Evolutionary conservation across 1,140 invertebrate genomes (phyloP).

Genomic region (Pseudoatta argentina): DNA sequence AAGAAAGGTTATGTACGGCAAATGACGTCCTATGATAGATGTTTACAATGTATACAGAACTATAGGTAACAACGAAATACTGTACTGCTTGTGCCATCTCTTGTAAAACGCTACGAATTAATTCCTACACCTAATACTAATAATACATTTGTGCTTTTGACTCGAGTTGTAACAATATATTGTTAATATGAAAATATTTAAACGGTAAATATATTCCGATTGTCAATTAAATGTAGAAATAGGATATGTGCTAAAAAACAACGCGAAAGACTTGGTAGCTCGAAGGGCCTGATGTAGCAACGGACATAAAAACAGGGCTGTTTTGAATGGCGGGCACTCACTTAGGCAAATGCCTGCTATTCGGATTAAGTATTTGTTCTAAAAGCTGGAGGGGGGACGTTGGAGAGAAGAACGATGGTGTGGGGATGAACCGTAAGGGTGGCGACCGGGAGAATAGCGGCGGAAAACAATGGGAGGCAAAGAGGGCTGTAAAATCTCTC

Average conservation of each 20-base stretch:
- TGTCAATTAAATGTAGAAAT: slow-evolving; percentile 18
- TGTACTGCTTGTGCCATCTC: too few relatives aligned
- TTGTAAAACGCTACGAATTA: too few relatives aligned
- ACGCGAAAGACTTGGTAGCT: slow-evolving; percentile 49
- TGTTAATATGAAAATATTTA: not conserved
- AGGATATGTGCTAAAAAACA: slow-evolving; percentile 31
- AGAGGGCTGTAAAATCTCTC: slow-evolving; percentile 80
- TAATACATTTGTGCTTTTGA: not conserved
- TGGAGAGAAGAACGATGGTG: slow-evolving; percentile 72
- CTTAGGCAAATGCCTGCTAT: slow-evolving; percentile 85
- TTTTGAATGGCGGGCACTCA: slow-evolving; percentile 84
- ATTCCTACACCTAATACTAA: too few relatives aligned
- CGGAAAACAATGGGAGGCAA: slow-evolving; percentile 55
- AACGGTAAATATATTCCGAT: not conserved
- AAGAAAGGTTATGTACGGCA: too few relatives aligned
- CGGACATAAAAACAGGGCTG: slow-evolving; percentile 80
- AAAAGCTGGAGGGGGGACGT: slow-evolving; percentile 82
- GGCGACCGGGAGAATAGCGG: slow-evolving; percentile 41
- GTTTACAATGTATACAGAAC: too few relatives aligned
- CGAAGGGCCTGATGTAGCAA: slow-evolving; percentile 62
- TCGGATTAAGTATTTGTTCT: slow-evolving; percentile 86
- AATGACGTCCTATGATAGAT: too few relatives aligned
- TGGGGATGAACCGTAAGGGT: slow-evolving; percentile 50
- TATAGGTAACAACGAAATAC: too few relatives aligned
- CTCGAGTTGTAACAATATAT: not conserved